Evolutionary conservation across 2,797 vertebrate species (phyloP).

Genomic region (Brotula barbata): DNA sequence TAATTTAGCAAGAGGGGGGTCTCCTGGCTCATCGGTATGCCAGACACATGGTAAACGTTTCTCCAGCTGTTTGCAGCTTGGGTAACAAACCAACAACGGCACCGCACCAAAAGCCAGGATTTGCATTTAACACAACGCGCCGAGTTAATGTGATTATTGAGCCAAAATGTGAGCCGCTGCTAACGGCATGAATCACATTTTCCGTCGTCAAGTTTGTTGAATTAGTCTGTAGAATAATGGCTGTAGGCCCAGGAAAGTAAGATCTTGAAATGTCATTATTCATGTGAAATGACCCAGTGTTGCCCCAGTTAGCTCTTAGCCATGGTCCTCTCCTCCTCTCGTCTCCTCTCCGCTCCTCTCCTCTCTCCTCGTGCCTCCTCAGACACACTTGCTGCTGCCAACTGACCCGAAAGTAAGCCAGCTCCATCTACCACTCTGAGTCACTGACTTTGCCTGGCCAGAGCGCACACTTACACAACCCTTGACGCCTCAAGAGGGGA

Average conservation of each 20-base stretch:
- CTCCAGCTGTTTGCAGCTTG: constrained; percentile 72
- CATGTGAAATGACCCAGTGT: constrained; percentile 72
- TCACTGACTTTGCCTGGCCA: constrained; percentile 69
- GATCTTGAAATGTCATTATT: constrained; percentile 72
- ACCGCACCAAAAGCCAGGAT: constrained; percentile 41
- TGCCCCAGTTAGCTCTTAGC: constrained; percentile 71
- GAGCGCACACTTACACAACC: constrained; percentile 68
- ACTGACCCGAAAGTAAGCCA: constrained; percentile 80
- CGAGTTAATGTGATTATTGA: constrained; percentile 45
- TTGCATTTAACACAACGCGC: constrained; percentile 36
- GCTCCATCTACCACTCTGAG: constrained; percentile 72
- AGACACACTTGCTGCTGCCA: constrained; percentile 73
- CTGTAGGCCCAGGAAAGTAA: constrained; percentile 56
- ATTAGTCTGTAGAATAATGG: constrained; percentile 58
- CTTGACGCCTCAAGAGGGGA: constrained; percentile 50
- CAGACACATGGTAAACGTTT: constrained; percentile 55
- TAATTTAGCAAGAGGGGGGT: constrained; percentile 76
- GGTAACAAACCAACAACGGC: constrained; percentile 34
- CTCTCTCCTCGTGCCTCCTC: constrained; percentile 60
- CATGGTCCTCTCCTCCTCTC: constrained; percentile 24
- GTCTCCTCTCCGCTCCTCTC: constrained; percentile 3
- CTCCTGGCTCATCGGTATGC: constrained; percentile 72
- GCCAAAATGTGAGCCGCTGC: constrained; percentile 53
- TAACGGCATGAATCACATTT: constrained; percentile 54
- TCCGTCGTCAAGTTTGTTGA: constrained; percentile 55